Conservation (phyloP, 2,797 vertebrate genomes). For the Eptatretus atami region DNA sequence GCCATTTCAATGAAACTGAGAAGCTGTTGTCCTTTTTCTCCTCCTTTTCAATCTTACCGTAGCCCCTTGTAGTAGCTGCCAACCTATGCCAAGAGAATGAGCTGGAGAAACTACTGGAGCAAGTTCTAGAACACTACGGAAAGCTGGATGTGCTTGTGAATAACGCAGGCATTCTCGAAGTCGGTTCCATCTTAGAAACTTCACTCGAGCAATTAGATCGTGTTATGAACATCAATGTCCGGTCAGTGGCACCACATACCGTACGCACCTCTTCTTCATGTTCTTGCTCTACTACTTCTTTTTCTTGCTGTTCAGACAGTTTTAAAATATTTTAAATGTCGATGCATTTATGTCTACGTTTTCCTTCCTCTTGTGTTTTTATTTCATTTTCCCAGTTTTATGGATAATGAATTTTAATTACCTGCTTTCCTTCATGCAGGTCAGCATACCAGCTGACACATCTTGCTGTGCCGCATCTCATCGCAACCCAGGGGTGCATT, state of each 20-base stretch:
- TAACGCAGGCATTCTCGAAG: conserved; percentile 26
- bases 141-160: conserved; percentile 29
- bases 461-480: conserved; percentile 29
- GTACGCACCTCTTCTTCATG: no score
- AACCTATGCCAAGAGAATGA: conserved; percentile 25
- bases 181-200: conserved; percentile 26
- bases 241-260: conserved; percentile 13
- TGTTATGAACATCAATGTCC: conserved; percentile 32
- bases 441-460: conserved; percentile 26
- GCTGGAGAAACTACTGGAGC: conserved; percentile 19
- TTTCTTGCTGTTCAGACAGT: no score
- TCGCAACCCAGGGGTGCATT: conserved; percentile 29
- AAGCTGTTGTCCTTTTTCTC: background rate
- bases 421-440: conserved; percentile 12
- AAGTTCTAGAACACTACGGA: conserved; percentile 20
- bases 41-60: background rate
- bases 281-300: no score
- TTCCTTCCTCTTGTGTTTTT: no score
- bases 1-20: no score
- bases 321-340: no score
- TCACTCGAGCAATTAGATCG: conserved; percentile 25
- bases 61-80: conserved; percentile 29
- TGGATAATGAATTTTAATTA: background rate
- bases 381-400: no score
- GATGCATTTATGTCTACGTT: no score